Conservation (phyloP, 1,140 invertebrate species). For the Apis florea region DNA sequence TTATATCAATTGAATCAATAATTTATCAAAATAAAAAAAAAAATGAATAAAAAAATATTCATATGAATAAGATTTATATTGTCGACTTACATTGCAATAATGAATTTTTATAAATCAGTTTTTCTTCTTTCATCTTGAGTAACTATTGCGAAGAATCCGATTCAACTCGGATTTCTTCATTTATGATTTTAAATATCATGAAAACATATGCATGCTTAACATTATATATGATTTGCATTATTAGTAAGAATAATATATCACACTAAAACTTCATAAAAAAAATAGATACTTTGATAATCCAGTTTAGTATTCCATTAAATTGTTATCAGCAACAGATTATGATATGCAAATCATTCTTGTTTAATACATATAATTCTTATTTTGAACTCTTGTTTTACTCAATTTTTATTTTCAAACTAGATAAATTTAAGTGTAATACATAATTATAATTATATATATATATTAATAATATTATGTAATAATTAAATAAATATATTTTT, state of each 20-base stretch:
- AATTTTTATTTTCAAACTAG: background rate
- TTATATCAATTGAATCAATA: too few species aligned
- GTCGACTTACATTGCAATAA: background rate
- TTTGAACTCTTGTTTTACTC: background rate
- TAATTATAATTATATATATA: too few species aligned
- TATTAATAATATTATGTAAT: too few species aligned
- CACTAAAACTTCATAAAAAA: background rate
- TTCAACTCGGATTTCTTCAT: slow-evolving; percentile 17
- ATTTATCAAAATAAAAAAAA: background rate
- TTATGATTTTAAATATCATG: background rate
- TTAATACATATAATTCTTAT: background rate
- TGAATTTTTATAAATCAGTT: slow-evolving; percentile 17
- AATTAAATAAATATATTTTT: background rate
- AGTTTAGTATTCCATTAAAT: background rate
- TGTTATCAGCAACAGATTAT: slow-evolving; percentile 25
- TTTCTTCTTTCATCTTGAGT: background rate
- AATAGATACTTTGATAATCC: background rate
- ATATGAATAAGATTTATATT: too few species aligned
- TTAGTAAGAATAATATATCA: slow-evolving; percentile 17
- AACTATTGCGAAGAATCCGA: slow-evolving; percentile 3
- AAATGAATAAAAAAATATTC: background rate
- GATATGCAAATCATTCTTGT: background rate
- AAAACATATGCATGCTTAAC: slow-evolving; percentile 3
- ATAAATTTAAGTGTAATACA: background rate
- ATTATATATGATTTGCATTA: slow-evolving; percentile 14